Evolutionary conservation across 2,113 vertebrate genomes (phyloP).

Genomic region (Aptenodytes forsteri): DNA sequence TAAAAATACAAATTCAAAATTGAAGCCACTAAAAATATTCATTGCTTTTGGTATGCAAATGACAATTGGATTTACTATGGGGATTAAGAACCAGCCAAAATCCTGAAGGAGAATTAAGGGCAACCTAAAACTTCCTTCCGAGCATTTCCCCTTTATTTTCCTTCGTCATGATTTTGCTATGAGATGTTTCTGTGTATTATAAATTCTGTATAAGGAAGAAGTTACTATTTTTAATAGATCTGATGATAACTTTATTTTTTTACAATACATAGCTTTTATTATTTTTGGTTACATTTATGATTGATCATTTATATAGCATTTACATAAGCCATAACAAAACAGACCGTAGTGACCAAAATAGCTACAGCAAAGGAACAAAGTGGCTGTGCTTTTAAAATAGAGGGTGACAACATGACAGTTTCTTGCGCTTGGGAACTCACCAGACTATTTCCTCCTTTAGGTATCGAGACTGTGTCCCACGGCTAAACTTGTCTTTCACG

Average conservation of each 20-base stretch:
- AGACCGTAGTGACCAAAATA: constrained; percentile 69
- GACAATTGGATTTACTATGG: constrained; percentile 53
- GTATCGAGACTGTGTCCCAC: constrained; percentile 75
- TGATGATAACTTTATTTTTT: constrained; percentile 77
- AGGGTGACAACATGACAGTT: constrained; percentile 76
- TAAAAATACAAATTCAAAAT: constrained; percentile 26
- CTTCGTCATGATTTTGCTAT: constrained; percentile 41
- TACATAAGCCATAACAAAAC: constrained; percentile 57
- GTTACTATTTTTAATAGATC: constrained; percentile 73
- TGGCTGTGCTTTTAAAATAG: constrained; percentile 60
- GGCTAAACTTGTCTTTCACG: constrained; percentile 91
- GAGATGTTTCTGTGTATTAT: constrained; percentile 62
- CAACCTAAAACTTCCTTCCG: constrained; percentile 25
- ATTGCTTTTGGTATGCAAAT: constrained; percentile 46
- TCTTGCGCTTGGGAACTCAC: constrained; percentile 85
- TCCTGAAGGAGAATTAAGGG: constrained; percentile 56
- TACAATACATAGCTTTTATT: constrained; percentile 72
- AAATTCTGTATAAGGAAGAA: constrained; percentile 65
- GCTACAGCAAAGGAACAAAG: constrained; percentile 60
- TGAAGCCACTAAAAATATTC: constrained; percentile 27
- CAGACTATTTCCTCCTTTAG: constrained; percentile 83
- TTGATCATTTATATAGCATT: constrained; percentile 66
- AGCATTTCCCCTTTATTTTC: constrained; percentile 2
- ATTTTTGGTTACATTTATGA: constrained; percentile 73
- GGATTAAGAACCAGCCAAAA: constrained; percentile 55